These are phyloP conservation scores for Cerceris rybyensis DNA, from an alignment of 2,888 invertebrate species.

Conservation along the genomic window DNA sequence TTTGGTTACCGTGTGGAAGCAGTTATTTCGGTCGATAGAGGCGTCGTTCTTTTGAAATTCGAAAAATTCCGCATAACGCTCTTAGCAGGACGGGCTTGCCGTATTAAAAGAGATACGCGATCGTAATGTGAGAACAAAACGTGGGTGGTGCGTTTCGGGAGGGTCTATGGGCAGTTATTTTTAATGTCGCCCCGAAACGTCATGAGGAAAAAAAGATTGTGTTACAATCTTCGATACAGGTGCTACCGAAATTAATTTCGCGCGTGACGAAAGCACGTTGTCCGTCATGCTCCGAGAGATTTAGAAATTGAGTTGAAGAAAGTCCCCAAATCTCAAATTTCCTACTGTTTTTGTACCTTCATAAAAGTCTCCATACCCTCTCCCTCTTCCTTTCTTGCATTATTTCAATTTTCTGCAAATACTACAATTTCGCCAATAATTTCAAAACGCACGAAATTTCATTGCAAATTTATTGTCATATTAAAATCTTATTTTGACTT, in stretches of 20 bases:
- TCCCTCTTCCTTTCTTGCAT: no score
- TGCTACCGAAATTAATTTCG: slow-evolving; percentile 43
- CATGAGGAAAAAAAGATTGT: slow-evolving; percentile 27
- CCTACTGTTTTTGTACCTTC: no score
- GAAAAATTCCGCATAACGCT: slow-evolving; percentile 49
- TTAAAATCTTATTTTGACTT: no score
- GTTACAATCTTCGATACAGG: slow-evolving; percentile 49
- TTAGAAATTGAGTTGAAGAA: background rate
- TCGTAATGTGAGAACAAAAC: slow-evolving; percentile 64
- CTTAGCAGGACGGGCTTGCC: slow-evolving; percentile 15
- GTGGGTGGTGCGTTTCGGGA: slow-evolving; percentile 59
- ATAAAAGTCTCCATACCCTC: no score
- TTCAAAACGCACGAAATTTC: no score
- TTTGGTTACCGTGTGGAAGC: slow-evolving; percentile 48
- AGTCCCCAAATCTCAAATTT: no score
- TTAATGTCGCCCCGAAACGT: slow-evolving; percentile 57
- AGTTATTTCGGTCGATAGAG: slow-evolving; percentile 54
- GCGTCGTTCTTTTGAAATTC: slow-evolving; percentile 38
- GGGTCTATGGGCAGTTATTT: slow-evolving; percentile 62
- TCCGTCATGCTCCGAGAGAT: background rate
- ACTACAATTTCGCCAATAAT: no score
- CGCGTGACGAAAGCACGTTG: slow-evolving; percentile 1
- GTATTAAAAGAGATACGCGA: slow-evolving; percentile 65
- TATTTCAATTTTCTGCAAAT: no score
- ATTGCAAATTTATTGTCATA: no score